These are phyloP conservation scores for Cettia cetti DNA, from an alignment of 2,113 vertebrate species.

Conservation along the genomic window DNA sequence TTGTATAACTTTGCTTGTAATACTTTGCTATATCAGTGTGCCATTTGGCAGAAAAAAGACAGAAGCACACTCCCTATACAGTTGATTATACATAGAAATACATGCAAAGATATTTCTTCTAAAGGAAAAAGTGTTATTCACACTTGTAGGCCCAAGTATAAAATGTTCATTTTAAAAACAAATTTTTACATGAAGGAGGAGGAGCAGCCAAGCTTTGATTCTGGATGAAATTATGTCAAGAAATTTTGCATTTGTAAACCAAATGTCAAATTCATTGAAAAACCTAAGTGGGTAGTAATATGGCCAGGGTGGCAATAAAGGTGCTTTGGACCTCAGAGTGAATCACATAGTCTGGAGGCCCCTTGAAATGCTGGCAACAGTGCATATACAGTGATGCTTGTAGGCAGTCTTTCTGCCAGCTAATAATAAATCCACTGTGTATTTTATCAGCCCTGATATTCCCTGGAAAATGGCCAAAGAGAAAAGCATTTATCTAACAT, in stretches of 20 bases:
- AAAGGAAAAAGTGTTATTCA: neutral
- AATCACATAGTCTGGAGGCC: neutral
- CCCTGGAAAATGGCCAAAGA: conserved; percentile 26
- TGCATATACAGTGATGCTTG: neutral
- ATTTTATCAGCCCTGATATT: conserved; percentile 27
- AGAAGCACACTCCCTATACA: neutral
- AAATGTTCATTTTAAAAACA: neutral
- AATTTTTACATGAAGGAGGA: neutral
- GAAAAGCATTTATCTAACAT: conserved; percentile 43
- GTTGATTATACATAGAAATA: neutral
- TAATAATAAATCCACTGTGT: conserved; percentile 13
- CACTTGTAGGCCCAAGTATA: neutral
- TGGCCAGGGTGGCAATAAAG: neutral
- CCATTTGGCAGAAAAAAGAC: neutral
- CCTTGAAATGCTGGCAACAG: neutral
- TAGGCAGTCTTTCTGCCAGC: neutral
- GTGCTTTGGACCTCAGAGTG: neutral
- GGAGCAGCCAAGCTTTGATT: neutral
- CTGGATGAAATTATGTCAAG: neutral
- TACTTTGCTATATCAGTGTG: neutral
- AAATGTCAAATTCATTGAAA: neutral
- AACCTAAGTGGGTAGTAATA: neutral
- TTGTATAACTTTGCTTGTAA: neutral
- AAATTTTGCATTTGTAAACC: neutral
- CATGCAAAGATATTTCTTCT: neutral